Evolutionary conservation across 2,113 vertebrate species (phyloP).

Genomic region (Origma solitaria): DNA sequence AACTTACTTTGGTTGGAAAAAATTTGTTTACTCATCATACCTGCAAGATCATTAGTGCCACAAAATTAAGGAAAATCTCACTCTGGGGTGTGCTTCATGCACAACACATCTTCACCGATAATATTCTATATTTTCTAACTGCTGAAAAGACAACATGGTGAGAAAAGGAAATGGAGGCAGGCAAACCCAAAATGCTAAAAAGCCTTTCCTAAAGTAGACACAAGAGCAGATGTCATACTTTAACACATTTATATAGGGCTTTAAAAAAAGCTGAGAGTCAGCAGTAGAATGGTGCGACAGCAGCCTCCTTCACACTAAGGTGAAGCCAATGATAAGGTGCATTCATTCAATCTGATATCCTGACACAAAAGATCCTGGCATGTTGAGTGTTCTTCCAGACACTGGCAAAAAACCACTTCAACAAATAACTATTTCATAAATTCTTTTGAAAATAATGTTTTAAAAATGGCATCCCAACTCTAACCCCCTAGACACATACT

Average conservation of each 20-base stretch:
- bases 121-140: neutral
- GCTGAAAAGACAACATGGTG: neutral
- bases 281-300: neutral
- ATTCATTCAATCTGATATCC: neutral
- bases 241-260: neutral
- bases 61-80: neutral
- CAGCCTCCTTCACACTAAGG: neutral
- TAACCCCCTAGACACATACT: neutral
- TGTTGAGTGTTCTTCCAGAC: fast-evolving
- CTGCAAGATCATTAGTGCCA: neutral
- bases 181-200: neutral
- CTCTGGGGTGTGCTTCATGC: fast-evolving
- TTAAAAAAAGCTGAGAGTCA: neutral
- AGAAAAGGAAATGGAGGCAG: neutral
- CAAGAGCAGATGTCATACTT: neutral
- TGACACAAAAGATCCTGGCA: neutral
- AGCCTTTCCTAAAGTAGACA: neutral
- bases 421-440: neutral
- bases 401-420: fast-evolving
- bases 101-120: neutral
- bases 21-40: neutral
- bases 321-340: neutral
- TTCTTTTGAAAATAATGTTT: neutral
- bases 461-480: neutral
- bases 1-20: neutral